Percentiles rank a stretch among this genome's conserved stretches.
phyloP scores from a whole-genome alignment of 2,113 vertebrate genomes.

The Platichthys stellatus region DNA sequence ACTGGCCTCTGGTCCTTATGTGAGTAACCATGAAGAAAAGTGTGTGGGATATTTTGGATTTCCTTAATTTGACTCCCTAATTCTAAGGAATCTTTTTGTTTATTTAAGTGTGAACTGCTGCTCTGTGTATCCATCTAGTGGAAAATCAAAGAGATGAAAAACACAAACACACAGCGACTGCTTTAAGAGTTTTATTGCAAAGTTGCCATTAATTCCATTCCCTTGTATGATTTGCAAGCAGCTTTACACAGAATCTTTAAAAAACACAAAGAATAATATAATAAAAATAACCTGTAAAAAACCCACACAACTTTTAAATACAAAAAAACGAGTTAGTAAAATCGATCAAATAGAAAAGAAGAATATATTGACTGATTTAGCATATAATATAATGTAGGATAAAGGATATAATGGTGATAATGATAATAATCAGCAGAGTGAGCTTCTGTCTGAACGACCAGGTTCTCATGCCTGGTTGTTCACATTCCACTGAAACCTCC shows the following conservation, averaged over 20 bases:
- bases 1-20: no score
- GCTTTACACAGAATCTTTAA: slow-evolving; percentile 18
- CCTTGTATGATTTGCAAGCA: slow-evolving; percentile 24
- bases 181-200: slow-evolving; percentile 46
- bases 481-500: background rate
- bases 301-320: background rate
- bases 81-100: no score
- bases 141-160: background rate
- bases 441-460: slow-evolving; percentile 9
- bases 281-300: background rate
- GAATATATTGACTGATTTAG: background rate
- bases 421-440: background rate
- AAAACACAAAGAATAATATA: background rate
- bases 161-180: background rate
- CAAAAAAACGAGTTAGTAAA: background rate
- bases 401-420: background rate
- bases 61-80: no score
- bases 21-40: no score
- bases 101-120: background rate
- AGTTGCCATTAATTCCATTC: slow-evolving; percentile 12
- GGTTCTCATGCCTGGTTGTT: slow-evolving; percentile 17
- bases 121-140: background rate
- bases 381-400: background rate
- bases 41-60: no score
- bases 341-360: background rate